These are phyloP conservation scores for Idaea straminata DNA, from an alignment of 2,888 invertebrate genomes.

Conservation along the genomic window DNA sequence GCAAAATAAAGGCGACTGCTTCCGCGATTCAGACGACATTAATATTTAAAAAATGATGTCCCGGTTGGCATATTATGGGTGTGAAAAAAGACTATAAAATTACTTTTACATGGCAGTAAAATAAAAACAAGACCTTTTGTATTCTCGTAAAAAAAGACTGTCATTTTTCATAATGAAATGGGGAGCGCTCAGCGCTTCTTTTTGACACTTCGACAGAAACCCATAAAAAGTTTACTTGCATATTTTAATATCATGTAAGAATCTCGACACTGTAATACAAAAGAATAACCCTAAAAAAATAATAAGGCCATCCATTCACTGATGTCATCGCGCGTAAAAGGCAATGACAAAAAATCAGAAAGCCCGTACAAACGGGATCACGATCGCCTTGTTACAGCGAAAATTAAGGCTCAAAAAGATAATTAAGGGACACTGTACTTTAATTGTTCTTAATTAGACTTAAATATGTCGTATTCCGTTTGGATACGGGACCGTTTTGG, in stretches of 20 bases:
- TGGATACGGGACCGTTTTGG: background rate
- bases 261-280: background rate
- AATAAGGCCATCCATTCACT: slow-evolving; percentile 13
- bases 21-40: background rate
- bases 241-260: background rate
- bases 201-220: background rate
- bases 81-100: background rate
- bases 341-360: slow-evolving; percentile 10
- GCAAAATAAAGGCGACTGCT: background rate
- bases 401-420: slow-evolving; percentile 14
- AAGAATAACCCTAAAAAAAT: slow-evolving; percentile 3
- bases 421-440: slow-evolving; percentile 22
- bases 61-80: background rate
- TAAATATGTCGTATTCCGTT: slow-evolving; percentile 15
- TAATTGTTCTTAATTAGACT: slow-evolving; percentile 22
- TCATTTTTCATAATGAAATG: background rate
- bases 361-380: slow-evolving; percentile 6
- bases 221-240: background rate
- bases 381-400: slow-evolving; percentile 5
- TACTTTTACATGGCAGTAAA: background rate
- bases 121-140: background rate
- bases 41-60: background rate
- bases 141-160: background rate
- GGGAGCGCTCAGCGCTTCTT: background rate
- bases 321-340: slow-evolving; percentile 19